These are phyloP conservation scores for Sebastes baramenuke DNA, from an alignment of 2,797 vertebrate genomes.

Conservation along the genomic window DNA sequence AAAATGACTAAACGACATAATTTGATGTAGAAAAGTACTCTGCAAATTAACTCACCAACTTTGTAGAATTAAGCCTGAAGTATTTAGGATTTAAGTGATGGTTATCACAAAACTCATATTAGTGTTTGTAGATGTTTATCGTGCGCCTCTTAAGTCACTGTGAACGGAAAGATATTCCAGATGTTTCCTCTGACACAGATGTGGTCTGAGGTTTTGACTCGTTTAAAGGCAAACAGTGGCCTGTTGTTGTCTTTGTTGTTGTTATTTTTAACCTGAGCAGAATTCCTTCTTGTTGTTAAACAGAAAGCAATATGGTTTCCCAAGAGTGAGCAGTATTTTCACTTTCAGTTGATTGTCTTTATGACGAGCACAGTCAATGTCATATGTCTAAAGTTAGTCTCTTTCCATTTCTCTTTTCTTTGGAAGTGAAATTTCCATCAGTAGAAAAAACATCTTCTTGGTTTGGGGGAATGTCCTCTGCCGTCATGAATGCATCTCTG, in stretches of 20 bases:
- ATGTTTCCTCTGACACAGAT: constrained; percentile 45
- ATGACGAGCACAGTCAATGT: background rate
- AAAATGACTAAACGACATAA: background rate
- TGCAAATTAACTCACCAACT: background rate
- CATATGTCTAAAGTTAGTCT: background rate
- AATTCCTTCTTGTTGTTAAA: background rate
- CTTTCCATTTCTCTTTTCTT: background rate
- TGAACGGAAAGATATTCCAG: constrained; percentile 34
- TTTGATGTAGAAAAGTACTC: background rate
- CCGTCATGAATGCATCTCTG: constrained; percentile 6
- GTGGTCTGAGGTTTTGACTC: constrained; percentile 19
- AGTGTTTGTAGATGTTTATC: constrained; percentile 18
- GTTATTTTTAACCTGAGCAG: background rate
- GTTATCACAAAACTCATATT: background rate
- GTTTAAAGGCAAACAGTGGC: constrained; percentile 21
- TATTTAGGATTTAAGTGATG: background rate
- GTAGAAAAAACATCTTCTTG: background rate
- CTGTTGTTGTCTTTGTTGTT: constrained; percentile 17
- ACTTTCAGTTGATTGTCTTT: background rate
- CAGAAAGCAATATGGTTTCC: background rate
- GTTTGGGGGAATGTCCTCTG: background rate
- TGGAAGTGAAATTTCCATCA: constrained; percentile 6
- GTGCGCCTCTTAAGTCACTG: background rate
- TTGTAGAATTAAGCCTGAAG: background rate
- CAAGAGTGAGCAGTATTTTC: background rate